These are phyloP conservation scores for Monochamus alternatus DNA, from an alignment of 2,888 invertebrate genomes.

Conservation along the genomic window DNA sequence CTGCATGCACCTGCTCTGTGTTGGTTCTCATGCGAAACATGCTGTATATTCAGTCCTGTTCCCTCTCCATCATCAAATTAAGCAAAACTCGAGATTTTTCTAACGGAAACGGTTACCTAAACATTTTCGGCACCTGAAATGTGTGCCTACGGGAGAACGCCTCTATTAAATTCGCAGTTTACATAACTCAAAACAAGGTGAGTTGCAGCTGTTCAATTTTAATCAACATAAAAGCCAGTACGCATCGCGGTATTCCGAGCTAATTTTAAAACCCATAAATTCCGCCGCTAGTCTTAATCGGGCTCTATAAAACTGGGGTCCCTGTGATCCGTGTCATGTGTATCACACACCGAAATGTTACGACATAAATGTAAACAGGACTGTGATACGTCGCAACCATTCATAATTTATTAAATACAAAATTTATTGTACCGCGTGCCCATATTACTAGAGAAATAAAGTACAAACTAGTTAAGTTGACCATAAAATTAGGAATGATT, in stretches of 20 bases:
- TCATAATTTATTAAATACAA: not conserved
- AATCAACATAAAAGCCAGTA: conserved; percentile 54
- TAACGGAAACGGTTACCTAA: too few species aligned
- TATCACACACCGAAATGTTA: conserved; percentile 14
- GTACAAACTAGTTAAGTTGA: too few species aligned
- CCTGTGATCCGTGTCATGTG: not conserved
- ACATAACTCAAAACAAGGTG: conserved; percentile 30
- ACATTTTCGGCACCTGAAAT: too few species aligned
- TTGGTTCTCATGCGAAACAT: too few species aligned
- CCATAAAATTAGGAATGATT: too few species aligned
- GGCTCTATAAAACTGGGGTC: conserved; percentile 21
- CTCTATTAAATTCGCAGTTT: conserved; percentile 10
- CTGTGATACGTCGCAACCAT: not conserved
- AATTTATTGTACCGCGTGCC: too few species aligned
- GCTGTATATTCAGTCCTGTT: too few species aligned
- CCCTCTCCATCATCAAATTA: too few species aligned
- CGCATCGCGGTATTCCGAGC: conserved; percentile 23
- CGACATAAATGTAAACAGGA: conserved; percentile 5
- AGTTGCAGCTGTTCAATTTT: conserved; percentile 42
- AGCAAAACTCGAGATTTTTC: too few species aligned
- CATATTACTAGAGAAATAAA: too few species aligned
- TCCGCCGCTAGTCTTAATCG: conserved; percentile 10
- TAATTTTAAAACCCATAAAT: conserved; percentile 35
- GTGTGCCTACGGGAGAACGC: not conserved
- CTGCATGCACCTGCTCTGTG: too few species aligned